Evolutionary conservation across 2,797 vertebrate species (phyloP).

Genomic region (Gastrophryne carolinensis): DNA sequence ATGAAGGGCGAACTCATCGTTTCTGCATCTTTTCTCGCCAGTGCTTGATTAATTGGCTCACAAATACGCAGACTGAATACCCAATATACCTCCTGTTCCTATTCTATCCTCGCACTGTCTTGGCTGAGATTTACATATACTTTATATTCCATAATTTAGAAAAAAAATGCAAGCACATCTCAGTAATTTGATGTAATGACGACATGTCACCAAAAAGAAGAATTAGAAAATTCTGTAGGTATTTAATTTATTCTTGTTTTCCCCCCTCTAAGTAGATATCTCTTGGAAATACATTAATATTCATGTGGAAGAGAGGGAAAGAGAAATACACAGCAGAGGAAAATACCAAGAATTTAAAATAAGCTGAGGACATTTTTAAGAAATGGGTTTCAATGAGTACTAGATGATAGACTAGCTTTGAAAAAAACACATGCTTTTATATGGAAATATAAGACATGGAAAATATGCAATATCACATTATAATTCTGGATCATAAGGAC

Average conservation of each 20-base stretch:
- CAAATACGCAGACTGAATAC: constrained; percentile 86
- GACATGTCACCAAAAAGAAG: constrained; percentile 81
- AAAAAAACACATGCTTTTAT: constrained; percentile 11
- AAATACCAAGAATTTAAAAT: constrained; percentile 72
- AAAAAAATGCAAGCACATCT: constrained; percentile 73
- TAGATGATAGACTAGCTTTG: constrained; percentile 44
- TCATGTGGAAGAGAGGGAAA: constrained; percentile 67
- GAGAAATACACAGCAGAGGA: constrained; percentile 68
- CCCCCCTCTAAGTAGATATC: constrained; percentile 71
- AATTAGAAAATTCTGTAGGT: constrained; percentile 84
- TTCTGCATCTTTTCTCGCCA: constrained; percentile 94
- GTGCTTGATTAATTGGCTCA: constrained; percentile 98
- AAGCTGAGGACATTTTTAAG: constrained; percentile 70
- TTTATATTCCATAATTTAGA: constrained; percentile 90
- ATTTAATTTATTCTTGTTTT: constrained; percentile 81
- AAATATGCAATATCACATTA: neutral
- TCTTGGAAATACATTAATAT: constrained; percentile 77
- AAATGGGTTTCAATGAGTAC: constrained; percentile 69
- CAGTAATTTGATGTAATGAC: constrained; percentile 94
- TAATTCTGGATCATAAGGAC: neutral
- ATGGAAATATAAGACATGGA: neutral
- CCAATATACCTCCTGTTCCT: constrained; percentile 81
- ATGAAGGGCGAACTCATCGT: constrained; percentile 99
- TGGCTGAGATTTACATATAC: constrained; percentile 92
- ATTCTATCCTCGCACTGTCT: constrained; percentile 68